phyloP scores from a whole-genome alignment of 2,113 vertebrate species.

The Zingel zingel region DNA sequence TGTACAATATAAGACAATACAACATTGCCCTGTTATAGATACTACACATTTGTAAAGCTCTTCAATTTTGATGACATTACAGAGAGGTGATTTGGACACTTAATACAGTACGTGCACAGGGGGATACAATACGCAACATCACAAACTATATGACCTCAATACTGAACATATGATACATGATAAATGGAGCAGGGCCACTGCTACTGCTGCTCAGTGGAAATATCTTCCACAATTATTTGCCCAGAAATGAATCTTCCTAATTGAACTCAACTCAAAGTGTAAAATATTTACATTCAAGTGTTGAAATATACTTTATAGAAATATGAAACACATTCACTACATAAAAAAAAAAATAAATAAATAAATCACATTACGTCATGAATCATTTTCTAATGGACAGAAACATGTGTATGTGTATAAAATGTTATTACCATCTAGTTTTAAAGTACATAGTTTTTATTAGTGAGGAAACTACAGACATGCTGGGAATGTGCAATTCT shows the following conservation, averaged over 20 bases:
- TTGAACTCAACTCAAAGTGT: too few relatives aligned
- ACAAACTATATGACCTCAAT: neutral
- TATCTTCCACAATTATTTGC: too few relatives aligned
- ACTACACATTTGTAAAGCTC: too few relatives aligned
- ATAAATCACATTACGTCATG: too few relatives aligned
- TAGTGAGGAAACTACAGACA: neutral
- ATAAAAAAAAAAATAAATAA: neutral
- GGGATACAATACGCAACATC: neutral
- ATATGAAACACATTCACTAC: too few relatives aligned
- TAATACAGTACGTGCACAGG: neutral
- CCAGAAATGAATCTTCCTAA: too few relatives aligned
- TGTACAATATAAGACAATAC: neutral
- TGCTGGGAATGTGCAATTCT: neutral
- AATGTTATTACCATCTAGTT: neutral
- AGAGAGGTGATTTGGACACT: neutral
- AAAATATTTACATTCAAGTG: too few relatives aligned
- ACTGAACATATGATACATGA: constrained; percentile 24
- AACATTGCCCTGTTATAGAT: neutral
- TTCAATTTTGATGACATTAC: neutral
- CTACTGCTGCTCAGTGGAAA: neutral
- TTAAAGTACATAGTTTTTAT: neutral
- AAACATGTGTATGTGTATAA: neutral
- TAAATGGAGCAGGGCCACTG: constrained; percentile 38
- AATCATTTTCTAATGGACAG: neutral
- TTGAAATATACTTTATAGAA: too few relatives aligned